These are phyloP conservation scores for Cordylochernes scorpioides DNA, from an alignment of 2,888 invertebrate genomes.

Conservation along the genomic window DNA sequence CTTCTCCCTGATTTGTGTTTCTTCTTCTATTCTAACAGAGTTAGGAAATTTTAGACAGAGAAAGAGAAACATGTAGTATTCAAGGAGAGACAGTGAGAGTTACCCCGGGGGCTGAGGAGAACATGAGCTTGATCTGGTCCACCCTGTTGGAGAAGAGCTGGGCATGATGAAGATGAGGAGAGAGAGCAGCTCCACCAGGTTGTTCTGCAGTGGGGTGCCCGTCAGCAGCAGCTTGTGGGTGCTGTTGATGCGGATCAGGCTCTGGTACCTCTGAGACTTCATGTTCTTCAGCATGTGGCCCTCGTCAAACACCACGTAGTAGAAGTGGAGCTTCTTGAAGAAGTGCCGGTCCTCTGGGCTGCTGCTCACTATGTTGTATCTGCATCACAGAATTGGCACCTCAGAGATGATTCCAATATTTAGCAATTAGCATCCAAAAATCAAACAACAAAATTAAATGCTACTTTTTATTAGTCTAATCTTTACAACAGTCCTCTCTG, in stretches of 20 bases:
- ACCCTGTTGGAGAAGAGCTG: conserved; percentile 63
- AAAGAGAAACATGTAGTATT: too few relatives aligned
- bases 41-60: too few relatives aligned
- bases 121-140: conserved; percentile 58
- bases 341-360: conserved; percentile 70
- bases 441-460: neutral
- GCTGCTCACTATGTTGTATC: conserved; percentile 48
- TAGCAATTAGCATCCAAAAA: neutral
- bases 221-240: conserved; percentile 72
- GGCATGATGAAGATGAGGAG: conserved; percentile 87
- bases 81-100: too few relatives aligned
- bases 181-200: conserved; percentile 78
- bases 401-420: conserved; percentile 1
- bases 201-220: conserved; percentile 88
- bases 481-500: too few relatives aligned
- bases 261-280: conserved; percentile 66
- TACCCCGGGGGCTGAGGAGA: conserved; percentile 29
- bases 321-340: conserved; percentile 48
- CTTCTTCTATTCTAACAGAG: too few relatives aligned
- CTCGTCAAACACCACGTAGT: conserved; percentile 86
- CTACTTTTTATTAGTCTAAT: too few relatives aligned
- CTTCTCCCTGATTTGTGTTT: too few relatives aligned
- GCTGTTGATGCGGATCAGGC: conserved; percentile 60
- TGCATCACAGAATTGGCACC: conserved; percentile 15
- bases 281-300: conserved; percentile 96